Evolutionary conservation across 2,888 invertebrate genomes (phyloP).

Genomic region (Nowickia ferox): DNA sequence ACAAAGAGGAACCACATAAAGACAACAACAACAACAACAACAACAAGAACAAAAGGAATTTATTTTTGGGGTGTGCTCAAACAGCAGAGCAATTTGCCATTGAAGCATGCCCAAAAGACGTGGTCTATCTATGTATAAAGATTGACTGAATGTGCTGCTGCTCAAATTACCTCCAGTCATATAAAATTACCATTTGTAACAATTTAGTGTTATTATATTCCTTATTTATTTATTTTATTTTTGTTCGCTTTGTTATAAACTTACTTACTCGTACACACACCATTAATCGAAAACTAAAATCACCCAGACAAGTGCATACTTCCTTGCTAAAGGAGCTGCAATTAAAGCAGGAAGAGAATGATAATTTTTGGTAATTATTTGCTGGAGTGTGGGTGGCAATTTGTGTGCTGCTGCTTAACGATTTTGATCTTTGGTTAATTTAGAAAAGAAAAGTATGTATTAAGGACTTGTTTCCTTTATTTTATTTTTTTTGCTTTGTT

Average conservation of each 20-base stretch:
- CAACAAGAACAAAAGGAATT: not conserved
- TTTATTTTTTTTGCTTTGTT: not conserved
- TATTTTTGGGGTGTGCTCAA: conserved; percentile 44
- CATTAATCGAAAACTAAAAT: conserved; percentile 48
- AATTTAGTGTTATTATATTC: conserved; percentile 22
- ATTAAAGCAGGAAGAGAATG: conserved; percentile 6
- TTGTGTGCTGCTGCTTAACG: not conserved
- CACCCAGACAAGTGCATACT: conserved; percentile 23
- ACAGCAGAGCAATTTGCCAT: conserved; percentile 37
- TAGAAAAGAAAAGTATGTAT: not conserved
- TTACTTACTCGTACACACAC: conserved; percentile 8
- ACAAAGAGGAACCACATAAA: conserved; percentile 8
- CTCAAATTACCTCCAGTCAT: conserved; percentile 55
- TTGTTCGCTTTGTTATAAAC: conserved; percentile 13
- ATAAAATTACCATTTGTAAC: conserved; percentile 36
- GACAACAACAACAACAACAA: not conserved
- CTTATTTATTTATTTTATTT: not conserved
- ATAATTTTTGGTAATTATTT: conserved; percentile 26
- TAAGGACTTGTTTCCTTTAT: not conserved
- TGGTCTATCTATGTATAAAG: conserved; percentile 46
- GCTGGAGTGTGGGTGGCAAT: not conserved
- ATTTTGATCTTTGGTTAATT: conserved; percentile 24
- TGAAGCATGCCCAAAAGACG: conserved; percentile 48
- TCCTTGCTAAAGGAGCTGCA: not conserved
- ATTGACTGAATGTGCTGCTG: not conserved